Evolutionary conservation across 2,888 invertebrate species (phyloP), one percentile per base, ranked within the genome.

Genomic region (Cordilura impudica): DNA sequence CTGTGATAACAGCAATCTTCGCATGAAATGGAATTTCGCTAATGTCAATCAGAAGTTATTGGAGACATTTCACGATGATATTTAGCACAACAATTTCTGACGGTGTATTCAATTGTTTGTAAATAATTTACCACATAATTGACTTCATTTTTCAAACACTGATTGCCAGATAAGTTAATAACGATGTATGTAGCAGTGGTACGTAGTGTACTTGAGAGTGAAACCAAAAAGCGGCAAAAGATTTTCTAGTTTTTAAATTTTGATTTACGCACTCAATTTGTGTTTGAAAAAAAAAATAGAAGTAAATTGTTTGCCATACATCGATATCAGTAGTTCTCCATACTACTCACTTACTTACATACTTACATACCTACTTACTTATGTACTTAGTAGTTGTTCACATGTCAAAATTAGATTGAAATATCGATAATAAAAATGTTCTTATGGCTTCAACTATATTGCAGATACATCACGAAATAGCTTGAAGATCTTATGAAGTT

Each of bases 1-100:
- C 0, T 95, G 96, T 80, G 92, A 93, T 82, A 82, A 58, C 43
- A 53, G 66, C 0, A 89, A 89, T 73, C 63, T 66, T 1, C 84
- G 85, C 2, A 88, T 89, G 82, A 85, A 82, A 39, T 89, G 89
- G 89, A 74, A 60, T 1, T 86, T 88, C 66, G 89, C 87, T 0
- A 35, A 2, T 2, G 80, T 87, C 8, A 89, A 90, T 71, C 26
- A 84, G 14, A 82, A 84, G 1, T 74, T 88, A 12, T 56, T 89
- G 26, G 84, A 86, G 70, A 47, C 18, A 2, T 87, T 85, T 74
- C 84, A 83, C 35, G 81, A 80, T 0, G 81, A 31, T 14, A 53
- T 83, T 1, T 61, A 79, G 7, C 70, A 4, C 70, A 51, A 61
- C 4, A 12, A 29, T 19, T 35, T 12, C n/a, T 14, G 1, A 8